Base-by-base conservation (phyloP, 1,140 invertebrate genomes). In the Pseudobourletiella spinata region DNA sequence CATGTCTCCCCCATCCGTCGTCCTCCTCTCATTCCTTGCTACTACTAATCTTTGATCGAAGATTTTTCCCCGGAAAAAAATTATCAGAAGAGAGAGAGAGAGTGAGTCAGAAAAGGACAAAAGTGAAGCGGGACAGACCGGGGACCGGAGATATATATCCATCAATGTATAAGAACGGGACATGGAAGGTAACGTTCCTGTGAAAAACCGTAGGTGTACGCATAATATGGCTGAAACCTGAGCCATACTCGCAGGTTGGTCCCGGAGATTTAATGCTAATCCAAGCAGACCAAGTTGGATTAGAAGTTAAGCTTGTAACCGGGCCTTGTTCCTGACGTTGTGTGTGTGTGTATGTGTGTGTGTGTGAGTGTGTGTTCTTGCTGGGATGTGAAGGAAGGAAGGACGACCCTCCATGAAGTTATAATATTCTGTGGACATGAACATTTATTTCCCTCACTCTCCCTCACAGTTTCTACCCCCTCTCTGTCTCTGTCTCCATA, bases 41-140 rank as follows among this genome's bases (percentile, higher is more conserved):
- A 6, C 20, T 15, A 8, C 25, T n/a, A 15, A 35, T 58, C 56
- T 58, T 25, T 30, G 11, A 15, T 25, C 24, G 6, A 3, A 28
- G 25, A 3, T 3, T 24, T 22, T 15, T 18, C 18, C 18, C n/a
- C n/a, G n/a, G n/a, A n/a, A n/a, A n/a, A n/a, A n/a, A n/a, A n/a
- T n/a, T n/a, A n/a, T n/a, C n/a, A n/a, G n/a, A n/a, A n/a, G n/a
- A n/a, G n/a, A n/a, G n/a, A n/a, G n/a, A n/a, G n/a, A n/a, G n/a
- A n/a, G n/a, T n/a, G n/a, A n/a, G n/a, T n/a, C n/a, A n/a, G n/a
- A n/a, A n/a, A n/a, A n/a, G n/a, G 66, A 68, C 66, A 65, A 68
- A 68, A 65, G 66, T n/a, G 35, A 39, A 39, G 8, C 35, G 35
- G n/a, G 35, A 11, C 35, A 39, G 35, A n/a, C n/a, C 35, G 8